Evolutionary conservation across 37 sponge, comb jelly and placozoan species (phyloP), one percentile per base, ranked within the genome.

Genomic region (Eunapius fragilis): DNA sequence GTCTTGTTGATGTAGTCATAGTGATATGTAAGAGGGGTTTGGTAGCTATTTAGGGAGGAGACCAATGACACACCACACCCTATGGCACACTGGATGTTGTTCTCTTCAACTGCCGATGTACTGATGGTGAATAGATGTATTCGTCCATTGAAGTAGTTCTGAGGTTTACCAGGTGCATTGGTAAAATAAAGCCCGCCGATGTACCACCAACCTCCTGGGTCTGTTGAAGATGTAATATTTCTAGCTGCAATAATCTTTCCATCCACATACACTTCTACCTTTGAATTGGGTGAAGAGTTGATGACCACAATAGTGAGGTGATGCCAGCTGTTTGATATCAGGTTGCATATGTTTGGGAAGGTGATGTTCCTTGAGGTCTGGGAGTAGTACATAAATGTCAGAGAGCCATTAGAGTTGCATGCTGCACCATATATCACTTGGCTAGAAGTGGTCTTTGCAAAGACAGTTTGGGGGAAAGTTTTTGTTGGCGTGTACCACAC

Each of bases 11-110:
- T 75, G 72, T 90, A 95, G 80, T 89, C 47, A 68, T 88, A 92
- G 26, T 0, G 50, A 69, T 73, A 81, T 0, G 26, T 50, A 1
- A 92, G 77, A 25, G 81, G 85, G 0, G 88, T 41, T 45, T 14
- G 30, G 10, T 67, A 12, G 23, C 28, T 36, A 22, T 71, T 27
- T 9, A 82, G 71, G 19, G 84, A 35, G 2, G 91, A 90, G 25
- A 76, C 37, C 34, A 95, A 68, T 34, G 87, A 77, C 5, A 85
- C 90, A 24, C 95, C 95, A 87, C 95, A 95, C 2, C 92, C 95
- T 58, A 89, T 95, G 28, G 73, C 78, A 89, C 95, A 95, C 37
- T 82, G 70, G 68, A 95, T 82, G 41, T 87, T 74, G 38, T 80
- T 68, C 32, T 17, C 45, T 22, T 80, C 70, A 9, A 83, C 86